Evolutionary conservation across 2,888 invertebrate species (phyloP).

Genomic region (Rhagophthalmus giganteus): DNA sequence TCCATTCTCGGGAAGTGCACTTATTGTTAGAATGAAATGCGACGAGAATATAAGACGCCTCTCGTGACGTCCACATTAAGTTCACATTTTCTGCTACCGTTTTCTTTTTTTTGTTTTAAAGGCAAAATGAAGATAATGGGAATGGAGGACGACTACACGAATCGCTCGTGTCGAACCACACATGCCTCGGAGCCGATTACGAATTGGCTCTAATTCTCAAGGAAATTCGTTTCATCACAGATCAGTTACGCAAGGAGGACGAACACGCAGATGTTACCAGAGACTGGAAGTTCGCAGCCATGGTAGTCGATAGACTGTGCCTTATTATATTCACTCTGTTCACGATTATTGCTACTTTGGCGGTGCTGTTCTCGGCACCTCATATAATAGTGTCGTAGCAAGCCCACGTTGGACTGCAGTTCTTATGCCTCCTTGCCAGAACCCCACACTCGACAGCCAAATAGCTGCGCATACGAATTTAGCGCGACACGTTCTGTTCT

Average conservation of each 20-base stretch:
- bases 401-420: slow-evolving; percentile 54
- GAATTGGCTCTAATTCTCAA: slow-evolving; percentile 94
- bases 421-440: slow-evolving; percentile 30
- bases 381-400: slow-evolving; percentile 91
- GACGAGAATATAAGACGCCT: no score
- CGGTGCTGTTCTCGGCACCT: slow-evolving; percentile 94
- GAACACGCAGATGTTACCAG: slow-evolving; percentile 91
- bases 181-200: slow-evolving; percentile 83
- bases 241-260: slow-evolving; percentile 93
- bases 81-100: no score
- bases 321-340: slow-evolving; percentile 99
- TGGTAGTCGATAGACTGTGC: slow-evolving; percentile 99
- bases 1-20: no score
- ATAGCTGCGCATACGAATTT: slow-evolving; percentile 23
- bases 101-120: no score
- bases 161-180: slow-evolving; percentile 74
- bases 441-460: slow-evolving; percentile 24
- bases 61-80: no score
- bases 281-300: slow-evolving; percentile 99
- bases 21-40: no score
- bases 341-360: slow-evolving; percentile 96
- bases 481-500: slow-evolving; percentile 23
- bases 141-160: slow-evolving; percentile 74
- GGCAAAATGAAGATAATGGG: slow-evolving; percentile 56
- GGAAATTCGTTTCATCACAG: slow-evolving; percentile 91